Base-by-base conservation (phyloP, 2,888 invertebrate genomes). In the Spodoptera exigua region DNA sequence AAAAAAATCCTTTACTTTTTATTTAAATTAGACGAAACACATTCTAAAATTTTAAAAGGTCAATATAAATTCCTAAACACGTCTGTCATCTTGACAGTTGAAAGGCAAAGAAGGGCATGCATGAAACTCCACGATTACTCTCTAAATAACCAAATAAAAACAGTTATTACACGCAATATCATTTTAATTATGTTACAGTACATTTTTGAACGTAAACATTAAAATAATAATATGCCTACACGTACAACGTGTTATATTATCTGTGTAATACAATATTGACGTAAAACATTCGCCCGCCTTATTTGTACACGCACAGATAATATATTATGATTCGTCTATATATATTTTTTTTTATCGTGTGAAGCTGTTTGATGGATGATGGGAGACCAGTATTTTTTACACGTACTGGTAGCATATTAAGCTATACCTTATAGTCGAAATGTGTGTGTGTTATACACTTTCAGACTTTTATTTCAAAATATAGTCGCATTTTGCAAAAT, bases 241-340 rank as follows among this genome's bases (percentile, higher is more conserved):
- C 11, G 35, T 32, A 44, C 32, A 37, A 27, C 27, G 27, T 27
- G 40, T 58, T 34, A 51, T 16, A 44, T 44, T 66, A 72, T 72
- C 64, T 64, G 40, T 35, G 61, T 44, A 71, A 75, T 76, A 69
- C 69, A 74, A 79, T 76, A 70, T 70, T 70, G 51, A 64, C 69
- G 70, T 64, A 56, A 73, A 68, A 70, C 70, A 74, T 49, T 53
- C 63, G 37, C n/a, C 44, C 56, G 13, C 17, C 7, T 43, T 67
- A 16, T 62, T 44, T 59, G 27, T 27, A n/a, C 40, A 48, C 13
- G 54, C 17, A 47, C 32, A 51, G 55, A 58, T 61, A n/a, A n/a
- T n/a, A n/a, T n/a, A n/a, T n/a, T n/a, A 65, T 43, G 17, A 49
- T 9, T 4, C 17, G 4, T 27, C 14, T 40, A 21, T 16, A 46